Conservation (phyloP, 2,888 invertebrate species). For the Apamea anceps region DNA sequence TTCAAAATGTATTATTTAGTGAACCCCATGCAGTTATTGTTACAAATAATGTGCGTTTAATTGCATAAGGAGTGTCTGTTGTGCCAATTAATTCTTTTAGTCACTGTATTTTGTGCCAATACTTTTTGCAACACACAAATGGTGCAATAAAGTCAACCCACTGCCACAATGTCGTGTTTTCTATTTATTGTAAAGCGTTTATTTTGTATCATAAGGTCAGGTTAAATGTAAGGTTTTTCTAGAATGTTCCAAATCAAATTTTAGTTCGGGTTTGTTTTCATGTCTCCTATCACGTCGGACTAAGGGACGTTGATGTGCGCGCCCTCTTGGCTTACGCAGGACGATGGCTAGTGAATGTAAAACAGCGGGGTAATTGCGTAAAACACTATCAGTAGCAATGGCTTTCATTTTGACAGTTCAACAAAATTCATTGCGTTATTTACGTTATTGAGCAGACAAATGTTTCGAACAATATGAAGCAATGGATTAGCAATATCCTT, state of each 20-base stretch:
- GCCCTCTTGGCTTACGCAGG: not conserved
- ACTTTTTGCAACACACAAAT: slow-evolving; percentile 17
- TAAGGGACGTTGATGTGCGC: not conserved
- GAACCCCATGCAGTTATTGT: not conserved
- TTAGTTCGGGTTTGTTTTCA: not conserved
- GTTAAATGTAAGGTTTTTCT: not conserved
- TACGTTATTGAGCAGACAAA: not conserved
- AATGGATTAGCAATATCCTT: not conserved
- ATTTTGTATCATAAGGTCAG: slow-evolving; percentile 1
- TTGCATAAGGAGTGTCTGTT: not conserved
- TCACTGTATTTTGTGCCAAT: slow-evolving; percentile 7
- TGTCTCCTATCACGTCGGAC: not conserved
- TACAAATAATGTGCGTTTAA: not conserved
- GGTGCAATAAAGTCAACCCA: slow-evolving; percentile 11
- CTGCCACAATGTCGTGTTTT: slow-evolving; percentile 5
- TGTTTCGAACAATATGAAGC: not conserved
- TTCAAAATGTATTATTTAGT: not conserved
- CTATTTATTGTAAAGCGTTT: not conserved
- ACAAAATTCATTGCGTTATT: not conserved
- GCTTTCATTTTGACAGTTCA: not conserved
- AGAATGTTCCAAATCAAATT: not conserved
- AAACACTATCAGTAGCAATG: not conserved
- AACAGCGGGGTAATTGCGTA: not conserved
- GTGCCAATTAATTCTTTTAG: slow-evolving; percentile 11
- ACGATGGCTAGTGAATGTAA: not conserved